Conservation (phyloP, 2,113 vertebrate species). For the Alligator mississippiensis region DNA sequence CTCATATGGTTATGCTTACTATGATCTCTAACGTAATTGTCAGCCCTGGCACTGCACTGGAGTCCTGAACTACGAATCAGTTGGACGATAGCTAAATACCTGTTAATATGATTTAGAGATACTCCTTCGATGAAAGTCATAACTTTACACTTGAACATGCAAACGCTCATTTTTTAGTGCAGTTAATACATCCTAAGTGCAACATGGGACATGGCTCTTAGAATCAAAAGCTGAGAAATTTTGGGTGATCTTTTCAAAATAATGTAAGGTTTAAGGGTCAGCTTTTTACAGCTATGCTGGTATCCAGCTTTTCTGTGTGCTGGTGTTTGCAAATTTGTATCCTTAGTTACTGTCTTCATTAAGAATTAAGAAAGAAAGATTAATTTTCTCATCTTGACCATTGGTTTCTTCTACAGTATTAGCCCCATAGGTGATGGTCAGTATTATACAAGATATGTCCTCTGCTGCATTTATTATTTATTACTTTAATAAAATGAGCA, state of each 20-base stretch:
- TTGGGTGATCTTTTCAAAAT: background rate
- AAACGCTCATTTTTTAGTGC: too few species aligned
- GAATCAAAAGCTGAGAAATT: background rate
- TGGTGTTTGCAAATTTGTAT: background rate
- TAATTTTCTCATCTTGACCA: fast-evolving
- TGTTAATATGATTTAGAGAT: too few species aligned
- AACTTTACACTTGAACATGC: too few species aligned
- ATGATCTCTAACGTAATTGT: too few species aligned
- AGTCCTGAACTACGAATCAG: too few species aligned
- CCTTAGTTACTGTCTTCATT: background rate
- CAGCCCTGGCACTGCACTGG: too few species aligned
- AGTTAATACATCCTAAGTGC: too few species aligned
- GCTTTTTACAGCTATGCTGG: background rate
- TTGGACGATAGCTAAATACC: too few species aligned
- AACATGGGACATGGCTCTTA: too few species aligned
- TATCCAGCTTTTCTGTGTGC: background rate
- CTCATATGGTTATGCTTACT: too few species aligned
- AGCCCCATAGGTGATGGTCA: background rate
- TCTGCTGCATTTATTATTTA: background rate
- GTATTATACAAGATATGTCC: background rate
- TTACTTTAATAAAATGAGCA: background rate
- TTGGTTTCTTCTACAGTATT: background rate
- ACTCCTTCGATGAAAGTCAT: too few species aligned
- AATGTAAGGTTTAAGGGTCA: background rate
- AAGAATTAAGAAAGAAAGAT: background rate